Base-by-base conservation (phyloP, 2,888 invertebrate genomes). In the Scaptomyza caliginosa region DNA sequence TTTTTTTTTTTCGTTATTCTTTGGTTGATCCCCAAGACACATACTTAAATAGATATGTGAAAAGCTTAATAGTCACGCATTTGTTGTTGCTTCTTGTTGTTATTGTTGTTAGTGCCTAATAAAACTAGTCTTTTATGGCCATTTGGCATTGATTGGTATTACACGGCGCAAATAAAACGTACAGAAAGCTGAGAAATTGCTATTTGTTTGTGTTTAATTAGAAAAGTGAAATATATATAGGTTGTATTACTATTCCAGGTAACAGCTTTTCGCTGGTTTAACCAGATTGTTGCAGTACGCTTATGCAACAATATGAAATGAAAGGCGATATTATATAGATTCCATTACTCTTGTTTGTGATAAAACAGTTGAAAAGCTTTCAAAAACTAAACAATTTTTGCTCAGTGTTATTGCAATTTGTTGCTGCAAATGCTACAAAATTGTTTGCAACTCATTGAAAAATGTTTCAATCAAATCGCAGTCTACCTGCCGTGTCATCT, bases 11-110 rank as follows among this genome's bases (percentile, higher is more conserved):
- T 4, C 7, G 11, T 40, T 26, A 24, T 26, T 23, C 34, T 54
- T 54, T 13, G 32, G 34, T 16, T 34, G 34, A 34, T 34, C 34
- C 4, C n/a, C 19, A 2, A 23, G 30, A n/a, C n/a, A n/a, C n/a
- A n/a, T n/a, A n/a, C n/a, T n/a, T n/a, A n/a, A n/a, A n/a, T n/a
- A n/a, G n/a, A 8, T 10, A 50, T 36, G n/a, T 28, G 10, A 34
- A 67, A 17, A 49, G 50, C 40, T 51, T 48, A 67, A 67, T 50
- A 66, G 71, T 62, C 71, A 71, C 55, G 56, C 62, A 60, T 57
- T 68, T 63, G 57, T 55, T 72, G 64, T 63, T 50, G 49, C 19
- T 52, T 34, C 51, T 65, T 6, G n/a, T 26, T 48, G 28, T 54
- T 58, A 8, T n/a, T 43, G 51, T 17, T 30, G 34, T 69, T 65